Base-by-base conservation (phyloP, 1,140 invertebrate species). In the Zaprionus nigranus region DNA sequence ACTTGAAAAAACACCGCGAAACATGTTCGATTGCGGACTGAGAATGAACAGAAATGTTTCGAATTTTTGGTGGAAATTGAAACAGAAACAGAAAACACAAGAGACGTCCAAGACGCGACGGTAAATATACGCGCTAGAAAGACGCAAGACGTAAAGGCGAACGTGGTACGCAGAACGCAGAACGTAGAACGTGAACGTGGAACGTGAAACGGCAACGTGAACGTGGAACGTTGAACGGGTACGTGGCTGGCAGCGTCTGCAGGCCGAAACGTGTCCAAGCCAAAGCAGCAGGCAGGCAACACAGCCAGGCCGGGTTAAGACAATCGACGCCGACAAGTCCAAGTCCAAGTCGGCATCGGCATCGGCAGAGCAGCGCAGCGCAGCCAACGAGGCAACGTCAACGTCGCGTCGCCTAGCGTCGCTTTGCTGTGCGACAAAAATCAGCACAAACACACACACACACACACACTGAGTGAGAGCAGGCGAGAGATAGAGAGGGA, bases 181-280 rank as follows among this genome's bases (percentile, higher is more conserved):
- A 56, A 65, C 62, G 62, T 13, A 40, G 38, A 5, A 58, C 38
- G 67, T 58, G 72, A 63, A 56, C 67, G 60, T 58, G 66, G 22
- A 59, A 70, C 60, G 68, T 51, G 26, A 15, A 64, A 60, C 66
- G 57, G 51, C 24, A 53, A 81, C 74, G 79, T 82, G 60, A 72
- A 84, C 82, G 82, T 81, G 64, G 49, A 60, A 84, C 72, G 81
- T 79, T 78, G 62, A 78, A 71, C 70, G 70, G 59, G 57, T 66
- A 77, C 40, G 40, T 46, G 40, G 74, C 77, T 54, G 49, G 34
- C 36, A 63, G 62, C 82, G 82, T 63, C 69, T 85, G 79, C 71
- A 72, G 84, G 83, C 82, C 79, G 83, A 84, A 76, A 75, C 76
- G 79, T 81, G 85, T 86, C 83, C 83, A 82, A 86, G 79, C 76